A percentile compares a stretch with the other conserved stretches of the same genome.
Conservation (phyloP, 1,140 invertebrate genomes). For the Onthophagus taurus region DNA sequence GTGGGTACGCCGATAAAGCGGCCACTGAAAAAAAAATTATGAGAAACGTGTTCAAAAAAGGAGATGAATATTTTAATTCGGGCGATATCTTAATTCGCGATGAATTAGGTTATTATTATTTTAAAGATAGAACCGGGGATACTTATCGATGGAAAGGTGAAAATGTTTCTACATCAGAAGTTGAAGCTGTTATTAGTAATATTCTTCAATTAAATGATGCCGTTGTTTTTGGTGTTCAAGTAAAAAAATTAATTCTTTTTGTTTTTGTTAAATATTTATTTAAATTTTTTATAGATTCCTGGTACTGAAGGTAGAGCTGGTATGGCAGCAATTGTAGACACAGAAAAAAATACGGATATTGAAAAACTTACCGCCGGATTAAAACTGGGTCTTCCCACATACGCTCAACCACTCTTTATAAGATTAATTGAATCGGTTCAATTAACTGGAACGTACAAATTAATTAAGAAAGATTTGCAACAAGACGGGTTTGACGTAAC, state of each 20-base stretch:
- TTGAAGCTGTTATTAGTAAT: conserved; percentile 84
- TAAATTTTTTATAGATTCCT: conserved; percentile 48
- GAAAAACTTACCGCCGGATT: conserved; percentile 51
- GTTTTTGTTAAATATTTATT: conserved; percentile 5
- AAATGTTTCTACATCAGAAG: conserved; percentile 94
- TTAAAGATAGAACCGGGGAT: conserved; percentile 91
- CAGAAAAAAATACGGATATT: conserved; percentile 56
- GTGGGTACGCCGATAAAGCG: conserved; percentile 80
- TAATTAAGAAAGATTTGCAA: conserved; percentile 78
- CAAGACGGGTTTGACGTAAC: conserved; percentile 63
- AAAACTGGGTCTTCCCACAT: conserved; percentile 62
- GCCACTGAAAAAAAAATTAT: conserved; percentile 90
- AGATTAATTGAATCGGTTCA: conserved; percentile 68
- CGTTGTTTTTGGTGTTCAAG: conserved; percentile 74
- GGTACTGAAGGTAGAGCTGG: conserved; percentile 86
- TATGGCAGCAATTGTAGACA: conserved; percentile 88
- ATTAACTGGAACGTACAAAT: conserved; percentile 84
- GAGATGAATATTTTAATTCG: conserved; percentile 87
- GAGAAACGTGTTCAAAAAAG: conserved; percentile 69
- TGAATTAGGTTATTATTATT: conserved; percentile 87
- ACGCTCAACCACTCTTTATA: conserved; percentile 85
- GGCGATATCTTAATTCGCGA: conserved; percentile 90
- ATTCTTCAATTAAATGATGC: conserved; percentile 64
- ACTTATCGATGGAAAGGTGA: conserved; percentile 94
- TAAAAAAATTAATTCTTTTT: conserved; percentile 29